phyloP scores from a whole-genome alignment of 2,797 vertebrate genomes.

The Capromys pilorides region DNA sequence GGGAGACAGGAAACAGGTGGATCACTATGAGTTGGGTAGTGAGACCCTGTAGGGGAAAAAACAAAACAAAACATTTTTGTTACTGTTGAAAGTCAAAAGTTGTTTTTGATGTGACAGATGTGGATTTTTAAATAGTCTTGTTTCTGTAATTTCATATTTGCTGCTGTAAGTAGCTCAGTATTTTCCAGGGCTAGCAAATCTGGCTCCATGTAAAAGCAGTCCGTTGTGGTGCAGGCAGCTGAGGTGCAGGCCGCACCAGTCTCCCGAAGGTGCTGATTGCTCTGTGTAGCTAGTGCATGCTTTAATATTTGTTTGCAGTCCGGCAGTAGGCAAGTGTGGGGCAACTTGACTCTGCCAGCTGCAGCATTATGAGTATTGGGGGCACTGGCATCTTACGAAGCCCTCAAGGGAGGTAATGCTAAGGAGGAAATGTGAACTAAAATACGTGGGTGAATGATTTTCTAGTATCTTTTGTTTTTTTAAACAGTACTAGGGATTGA shows the following conservation, averaged over 20 bases:
- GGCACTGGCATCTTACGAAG: conserved; percentile 80
- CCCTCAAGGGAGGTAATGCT: conserved; percentile 64
- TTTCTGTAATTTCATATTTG: conserved; percentile 76
- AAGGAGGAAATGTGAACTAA: conserved; percentile 80
- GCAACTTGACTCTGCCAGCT: conserved; percentile 76
- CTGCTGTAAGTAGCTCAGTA: conserved; percentile 74
- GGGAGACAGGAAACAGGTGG: too few relatives aligned
- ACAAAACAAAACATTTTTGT: too few relatives aligned
- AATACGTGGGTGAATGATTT: conserved; percentile 68
- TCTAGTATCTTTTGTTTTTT: too few relatives aligned
- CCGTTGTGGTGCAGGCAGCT: conserved; percentile 76
- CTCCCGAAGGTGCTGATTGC: conserved; percentile 75
- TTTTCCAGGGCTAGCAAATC: conserved; percentile 77
- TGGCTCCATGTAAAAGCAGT: conserved; percentile 71
- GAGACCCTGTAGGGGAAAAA: too few relatives aligned
- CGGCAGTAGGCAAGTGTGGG: conserved; percentile 69
- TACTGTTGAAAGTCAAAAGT: conserved; percentile 45
- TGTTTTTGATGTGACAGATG: conserved; percentile 74
- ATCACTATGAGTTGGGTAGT: too few relatives aligned
- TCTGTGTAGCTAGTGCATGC: conserved; percentile 80
- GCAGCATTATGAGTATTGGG: conserved; percentile 71
- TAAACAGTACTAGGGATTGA: too few relatives aligned
- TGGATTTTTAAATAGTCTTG: conserved; percentile 71
- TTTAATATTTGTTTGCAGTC: conserved; percentile 79
- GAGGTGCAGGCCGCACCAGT: conserved; percentile 77